phyloP scores from a whole-genome alignment of 2,113 vertebrate species.

The Xyliphius kryptos region DNA sequence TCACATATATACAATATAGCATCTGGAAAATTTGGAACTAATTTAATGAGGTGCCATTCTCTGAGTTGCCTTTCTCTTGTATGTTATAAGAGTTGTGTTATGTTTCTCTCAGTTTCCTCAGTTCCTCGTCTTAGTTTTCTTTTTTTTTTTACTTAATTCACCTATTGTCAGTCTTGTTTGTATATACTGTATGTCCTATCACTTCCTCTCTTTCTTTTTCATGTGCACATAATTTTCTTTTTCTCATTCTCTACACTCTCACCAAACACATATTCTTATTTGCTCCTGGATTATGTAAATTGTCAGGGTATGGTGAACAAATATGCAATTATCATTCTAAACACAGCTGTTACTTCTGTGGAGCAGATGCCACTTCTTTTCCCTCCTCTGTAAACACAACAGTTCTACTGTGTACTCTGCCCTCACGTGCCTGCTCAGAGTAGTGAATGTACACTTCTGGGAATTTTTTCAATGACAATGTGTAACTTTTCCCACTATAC shows the following conservation, averaged over 20 bases:
- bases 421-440: no score
- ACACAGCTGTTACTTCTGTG: neutral
- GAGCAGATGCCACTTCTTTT: neutral
- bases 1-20: no score
- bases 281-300: neutral
- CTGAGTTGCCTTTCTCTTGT: neutral
- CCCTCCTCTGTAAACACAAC: neutral
- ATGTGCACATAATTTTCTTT: slow-evolving; percentile 3
- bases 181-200: slow-evolving; percentile 4
- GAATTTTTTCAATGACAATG: neutral
- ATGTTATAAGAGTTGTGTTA: neutral
- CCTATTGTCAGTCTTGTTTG: slow-evolving; percentile 12
- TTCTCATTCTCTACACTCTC: slow-evolving; percentile 9
- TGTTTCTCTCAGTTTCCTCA: slow-evolving; percentile 19
- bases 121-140: slow-evolving; percentile 3
- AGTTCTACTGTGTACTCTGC: no score
- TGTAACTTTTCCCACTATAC: neutral
- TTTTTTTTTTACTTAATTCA: neutral
- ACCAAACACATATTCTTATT: slow-evolving; percentile 6
- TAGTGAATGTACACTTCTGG: neutral
- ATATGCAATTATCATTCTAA: neutral
- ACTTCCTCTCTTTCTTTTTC: slow-evolving; percentile 2
- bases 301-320: neutral
- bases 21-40: no score
- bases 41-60: neutral